These are phyloP conservation scores for Megamerina dolium DNA, from an alignment of 2,888 invertebrate species.

Conservation along the genomic window DNA sequence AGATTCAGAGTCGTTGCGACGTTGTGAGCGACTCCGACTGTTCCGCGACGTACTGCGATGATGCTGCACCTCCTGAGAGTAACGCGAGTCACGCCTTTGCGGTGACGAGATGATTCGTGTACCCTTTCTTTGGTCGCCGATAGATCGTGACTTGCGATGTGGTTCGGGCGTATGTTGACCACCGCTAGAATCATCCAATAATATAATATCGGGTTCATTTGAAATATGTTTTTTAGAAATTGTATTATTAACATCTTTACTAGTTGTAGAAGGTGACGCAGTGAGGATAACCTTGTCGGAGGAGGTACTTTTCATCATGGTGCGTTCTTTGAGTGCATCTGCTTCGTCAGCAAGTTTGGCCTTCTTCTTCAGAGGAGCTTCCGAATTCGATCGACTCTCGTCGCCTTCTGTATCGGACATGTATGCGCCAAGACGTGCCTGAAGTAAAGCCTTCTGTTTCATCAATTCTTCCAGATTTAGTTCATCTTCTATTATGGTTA, in stretches of 20 bases:
- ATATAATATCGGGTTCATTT: slow-evolving; percentile 55
- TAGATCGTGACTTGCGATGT: slow-evolving; percentile 35
- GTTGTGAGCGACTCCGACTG: slow-evolving; percentile 27
- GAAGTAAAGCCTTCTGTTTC: slow-evolving; percentile 79
- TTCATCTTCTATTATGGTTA: slow-evolving; percentile 74
- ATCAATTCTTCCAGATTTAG: slow-evolving; percentile 83
- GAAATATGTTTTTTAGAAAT: slow-evolving; percentile 42
- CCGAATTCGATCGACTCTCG: slow-evolving; percentile 38
- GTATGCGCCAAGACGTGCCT: slow-evolving; percentile 72
- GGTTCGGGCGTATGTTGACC: slow-evolving; percentile 52
- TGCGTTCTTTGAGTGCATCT: background rate
- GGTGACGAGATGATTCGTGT: slow-evolving; percentile 17
- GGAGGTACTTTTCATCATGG: no score
- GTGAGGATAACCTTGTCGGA: no score
- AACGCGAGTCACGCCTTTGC: slow-evolving; percentile 12
- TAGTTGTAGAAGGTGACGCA: slow-evolving; percentile 31
- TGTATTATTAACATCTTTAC: slow-evolving; percentile 49
- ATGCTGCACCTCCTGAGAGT: background rate
- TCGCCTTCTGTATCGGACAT: slow-evolving; percentile 63
- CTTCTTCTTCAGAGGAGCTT: slow-evolving; percentile 5
- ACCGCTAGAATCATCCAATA: slow-evolving; percentile 61
- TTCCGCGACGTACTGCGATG: slow-evolving; percentile 10
- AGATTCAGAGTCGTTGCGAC: slow-evolving; percentile 11
- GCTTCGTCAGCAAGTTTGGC: background rate
- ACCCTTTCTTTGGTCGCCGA: slow-evolving; percentile 23